Evolutionary conservation across 2,113 vertebrate genomes (phyloP).

Genomic region (Psephotus haematonotus): DNA sequence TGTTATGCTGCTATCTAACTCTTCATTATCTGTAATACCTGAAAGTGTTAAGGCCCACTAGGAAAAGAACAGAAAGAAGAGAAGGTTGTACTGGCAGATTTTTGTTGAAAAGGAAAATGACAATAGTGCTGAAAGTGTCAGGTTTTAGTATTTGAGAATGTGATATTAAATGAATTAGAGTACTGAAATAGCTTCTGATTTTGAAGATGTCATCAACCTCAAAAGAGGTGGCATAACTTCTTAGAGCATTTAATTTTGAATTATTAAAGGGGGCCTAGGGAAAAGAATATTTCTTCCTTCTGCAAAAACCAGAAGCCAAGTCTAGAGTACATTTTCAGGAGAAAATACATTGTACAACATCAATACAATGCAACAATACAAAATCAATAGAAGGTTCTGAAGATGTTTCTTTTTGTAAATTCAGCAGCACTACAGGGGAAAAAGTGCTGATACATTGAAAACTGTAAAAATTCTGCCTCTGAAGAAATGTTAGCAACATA

Average conservation of each 20-base stretch:
- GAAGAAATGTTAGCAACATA: constrained; percentile 29
- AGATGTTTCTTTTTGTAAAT: background rate
- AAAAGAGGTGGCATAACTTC: background rate
- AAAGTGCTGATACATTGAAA: constrained; percentile 39
- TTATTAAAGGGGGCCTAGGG: background rate
- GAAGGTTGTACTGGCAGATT: background rate
- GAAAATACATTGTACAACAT: background rate
- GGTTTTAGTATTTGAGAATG: background rate
- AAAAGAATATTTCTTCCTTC: background rate
- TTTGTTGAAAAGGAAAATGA: background rate
- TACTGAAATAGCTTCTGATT: background rate
- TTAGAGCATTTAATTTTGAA: background rate
- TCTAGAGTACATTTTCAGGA: background rate
- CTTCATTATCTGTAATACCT: background rate
- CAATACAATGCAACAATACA: background rate
- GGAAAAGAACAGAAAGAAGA: background rate
- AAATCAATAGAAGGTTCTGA: background rate
- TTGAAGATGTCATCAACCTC: background rate
- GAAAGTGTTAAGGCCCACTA: background rate
- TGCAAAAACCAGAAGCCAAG: background rate
- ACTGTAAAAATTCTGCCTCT: background rate
- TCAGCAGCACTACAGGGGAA: background rate
- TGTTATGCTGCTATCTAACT: background rate
- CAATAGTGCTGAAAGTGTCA: background rate
- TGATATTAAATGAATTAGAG: background rate